Base-by-base conservation (phyloP, 2,888 invertebrate genomes). In the Sepiola atlantica region DNA sequence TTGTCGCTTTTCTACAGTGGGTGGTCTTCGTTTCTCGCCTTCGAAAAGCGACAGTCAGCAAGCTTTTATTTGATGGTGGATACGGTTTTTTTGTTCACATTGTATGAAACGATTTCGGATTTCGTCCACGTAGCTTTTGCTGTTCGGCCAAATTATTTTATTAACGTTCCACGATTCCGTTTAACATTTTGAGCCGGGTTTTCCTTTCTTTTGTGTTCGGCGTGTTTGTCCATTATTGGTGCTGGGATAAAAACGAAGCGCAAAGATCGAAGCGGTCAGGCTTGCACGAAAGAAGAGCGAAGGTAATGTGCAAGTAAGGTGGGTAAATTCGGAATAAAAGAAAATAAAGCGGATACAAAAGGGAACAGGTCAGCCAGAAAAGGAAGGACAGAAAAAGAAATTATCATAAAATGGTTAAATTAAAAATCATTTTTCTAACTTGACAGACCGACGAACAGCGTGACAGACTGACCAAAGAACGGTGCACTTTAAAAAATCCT, bases 121-220 rank as follows among this genome's bases (percentile, higher is more conserved):
- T 77, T n/a, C 77, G 32, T n/a, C 77, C 77, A 77, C 77, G 77
- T 77, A 77, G 77, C 18, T n/a, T 77, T 77, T 77, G 77, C n/a
- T n/a, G 77, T 77, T 77, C 77, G 77, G 77, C 77, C 77, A 77
- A 77, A 77, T 77, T 77, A 77, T 77, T 77, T 77, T 77, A 77
- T 77, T 77, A 77, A 77, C 77, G 77, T 77, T 77, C 32, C n/a
- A 77, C n/a, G 32, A 77, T n/a, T 77, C 77, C 18, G 14, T 77
- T 77, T 77, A 77, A 77, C n/a, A n/a, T 77, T 32, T 77, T 77
- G n/a, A 77, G 32, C n/a, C 32, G 77, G n/a, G n/a, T 77, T 77
- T n/a, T 4, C 32, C 3, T n/a, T 77, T 16, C 45, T 45, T 45
- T 45, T 45, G 45, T 45, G 45, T 45, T 45, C 45, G 45, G 2